These are phyloP conservation scores for Pangasius krempfi DNA, from an alignment of 2,797 vertebrate species.

Conservation along the genomic window DNA sequence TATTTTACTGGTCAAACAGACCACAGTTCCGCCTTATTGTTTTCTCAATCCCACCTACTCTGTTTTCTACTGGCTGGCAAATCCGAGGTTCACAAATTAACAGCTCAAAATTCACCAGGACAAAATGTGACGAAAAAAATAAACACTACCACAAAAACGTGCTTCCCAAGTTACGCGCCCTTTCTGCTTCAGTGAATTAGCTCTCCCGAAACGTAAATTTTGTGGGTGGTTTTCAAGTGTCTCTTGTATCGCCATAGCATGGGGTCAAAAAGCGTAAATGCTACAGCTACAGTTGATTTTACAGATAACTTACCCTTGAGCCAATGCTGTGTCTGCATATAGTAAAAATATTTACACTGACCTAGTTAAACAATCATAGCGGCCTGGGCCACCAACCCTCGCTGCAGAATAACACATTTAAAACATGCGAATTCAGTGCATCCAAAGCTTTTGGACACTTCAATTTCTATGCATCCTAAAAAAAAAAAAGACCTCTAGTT, in stretches of 20 bases:
- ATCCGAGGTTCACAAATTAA: background rate
- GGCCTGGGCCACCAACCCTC: conserved; percentile 55
- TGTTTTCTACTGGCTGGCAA: background rate
- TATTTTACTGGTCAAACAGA: background rate
- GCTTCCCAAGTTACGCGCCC: background rate
- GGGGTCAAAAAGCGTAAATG: background rate
- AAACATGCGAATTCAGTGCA: conserved; percentile 62
- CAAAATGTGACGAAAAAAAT: background rate
- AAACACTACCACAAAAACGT: background rate
- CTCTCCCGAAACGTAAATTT: background rate
- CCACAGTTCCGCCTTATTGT: background rate
- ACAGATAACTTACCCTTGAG: background rate
- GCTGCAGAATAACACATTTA: conserved; percentile 58
- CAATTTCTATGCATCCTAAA: conserved; percentile 58
- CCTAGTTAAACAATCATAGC: conserved; percentile 44
- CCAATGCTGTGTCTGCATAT: background rate
- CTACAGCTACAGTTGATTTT: background rate
- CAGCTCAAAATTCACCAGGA: background rate
- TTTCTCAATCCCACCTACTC: background rate
- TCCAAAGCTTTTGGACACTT: conserved; percentile 67
- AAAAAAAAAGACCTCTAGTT: conserved; percentile 62
- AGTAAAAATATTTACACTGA: conserved; percentile 50
- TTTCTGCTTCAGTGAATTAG: background rate
- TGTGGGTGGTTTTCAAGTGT: background rate
- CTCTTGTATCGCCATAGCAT: background rate